These are phyloP conservation scores for Epistrophe eligans DNA, from an alignment of 2,888 invertebrate genomes.

Conservation along the genomic window DNA sequence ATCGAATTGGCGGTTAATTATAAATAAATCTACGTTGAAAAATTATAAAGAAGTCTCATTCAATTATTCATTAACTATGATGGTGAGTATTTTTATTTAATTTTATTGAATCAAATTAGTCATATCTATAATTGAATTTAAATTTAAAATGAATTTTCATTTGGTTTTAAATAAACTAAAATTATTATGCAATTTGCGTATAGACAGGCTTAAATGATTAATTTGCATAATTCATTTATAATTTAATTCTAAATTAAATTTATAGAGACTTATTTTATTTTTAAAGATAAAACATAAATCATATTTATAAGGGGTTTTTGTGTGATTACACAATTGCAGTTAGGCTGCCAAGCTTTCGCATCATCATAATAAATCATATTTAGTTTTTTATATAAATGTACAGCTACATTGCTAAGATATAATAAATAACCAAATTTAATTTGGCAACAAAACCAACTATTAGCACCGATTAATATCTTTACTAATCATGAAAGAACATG, in stretches of 20 bases:
- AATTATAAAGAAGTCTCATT: not conserved
- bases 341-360: no score
- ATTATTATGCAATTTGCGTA: not conserved
- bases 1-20: constrained; percentile 56
- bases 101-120: not conserved
- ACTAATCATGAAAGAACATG: not conserved
- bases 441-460: no score
- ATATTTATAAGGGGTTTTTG: no score
- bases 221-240: not conserved
- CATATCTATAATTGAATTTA: not conserved
- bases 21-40: constrained; percentile 15
- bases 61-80: not conserved
- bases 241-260: not conserved
- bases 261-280: not conserved
- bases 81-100: constrained; percentile 41
- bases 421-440: no score
- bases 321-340: no score
- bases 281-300: no score
- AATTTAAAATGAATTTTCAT: constrained; percentile 11
- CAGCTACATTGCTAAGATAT: no score
- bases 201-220: not conserved
- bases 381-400: no score
- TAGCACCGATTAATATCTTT: no score
- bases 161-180: not conserved
- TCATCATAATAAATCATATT: no score